These are phyloP conservation scores for Adelges cooleyi DNA, from an alignment of 1,140 invertebrate genomes.

Conservation along the genomic window DNA sequence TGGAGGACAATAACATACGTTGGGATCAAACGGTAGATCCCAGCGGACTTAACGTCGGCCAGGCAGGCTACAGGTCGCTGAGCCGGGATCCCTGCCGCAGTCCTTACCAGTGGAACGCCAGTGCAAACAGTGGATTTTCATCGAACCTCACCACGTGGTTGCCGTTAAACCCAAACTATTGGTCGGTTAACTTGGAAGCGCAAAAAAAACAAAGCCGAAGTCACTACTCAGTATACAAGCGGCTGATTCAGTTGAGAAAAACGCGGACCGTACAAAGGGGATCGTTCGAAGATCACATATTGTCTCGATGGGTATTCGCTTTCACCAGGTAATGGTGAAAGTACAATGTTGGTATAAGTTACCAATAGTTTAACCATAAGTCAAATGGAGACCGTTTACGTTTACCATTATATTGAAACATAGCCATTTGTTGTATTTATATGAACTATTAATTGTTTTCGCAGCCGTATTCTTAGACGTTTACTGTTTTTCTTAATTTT, in stretches of 20 bases:
- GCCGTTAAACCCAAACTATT: conserved; percentile 47
- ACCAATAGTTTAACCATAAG: too few species aligned
- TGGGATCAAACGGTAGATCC: conserved; percentile 45
- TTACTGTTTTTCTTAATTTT: too few species aligned
- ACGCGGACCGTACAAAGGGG: conserved; percentile 35
- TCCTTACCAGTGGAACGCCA: conserved; percentile 66
- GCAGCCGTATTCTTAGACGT: too few species aligned
- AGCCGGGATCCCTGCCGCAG: conserved; percentile 54
- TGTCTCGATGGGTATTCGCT: conserved; percentile 26
- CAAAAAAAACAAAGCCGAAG: conserved; percentile 11
- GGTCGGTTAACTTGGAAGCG: conserved; percentile 41
- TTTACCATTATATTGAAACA: too few species aligned
- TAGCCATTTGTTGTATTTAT: too few species aligned
- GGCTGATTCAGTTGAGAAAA: conserved; percentile 5
- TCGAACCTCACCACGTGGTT: conserved; percentile 51
- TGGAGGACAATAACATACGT: conserved; percentile 49
- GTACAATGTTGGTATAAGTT: too few species aligned
- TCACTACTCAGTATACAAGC: conserved; percentile 29
- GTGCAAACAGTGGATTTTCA: conserved; percentile 49
- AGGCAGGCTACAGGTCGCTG: conserved; percentile 39
- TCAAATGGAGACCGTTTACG: too few species aligned
- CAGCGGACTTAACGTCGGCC: conserved; percentile 37
- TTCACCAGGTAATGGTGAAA: conserved; percentile 31
- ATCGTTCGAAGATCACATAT: conserved; percentile 33
- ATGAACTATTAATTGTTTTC: too few species aligned